phyloP scores from a whole-genome alignment of 2,113 vertebrate species.

The Aythya baeri region DNA sequence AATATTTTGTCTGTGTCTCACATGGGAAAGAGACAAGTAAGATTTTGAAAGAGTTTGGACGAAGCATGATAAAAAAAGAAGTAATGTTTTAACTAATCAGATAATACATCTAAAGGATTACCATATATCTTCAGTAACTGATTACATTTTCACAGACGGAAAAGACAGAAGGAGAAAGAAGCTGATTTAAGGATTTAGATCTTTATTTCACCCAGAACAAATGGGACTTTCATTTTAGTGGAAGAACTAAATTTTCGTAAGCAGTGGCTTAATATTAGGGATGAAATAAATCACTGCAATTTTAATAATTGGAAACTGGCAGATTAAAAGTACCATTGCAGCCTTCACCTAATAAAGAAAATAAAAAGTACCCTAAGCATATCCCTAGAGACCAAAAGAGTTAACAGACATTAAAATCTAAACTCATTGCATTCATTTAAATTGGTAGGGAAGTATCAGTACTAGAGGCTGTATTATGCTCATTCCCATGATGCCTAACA shows the following conservation, averaged over 20 bases:
- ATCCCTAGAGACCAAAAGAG: not conserved
- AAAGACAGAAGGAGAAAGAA: not conserved
- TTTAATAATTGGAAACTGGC: not conserved
- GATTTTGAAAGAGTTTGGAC: not conserved
- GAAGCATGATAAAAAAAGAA: not conserved
- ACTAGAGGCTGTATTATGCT: not conserved
- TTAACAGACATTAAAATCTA: not conserved
- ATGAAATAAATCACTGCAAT: slow-evolving; percentile 4
- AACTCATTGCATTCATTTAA: not conserved
- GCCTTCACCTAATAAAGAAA: not conserved
- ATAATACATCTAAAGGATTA: not conserved
- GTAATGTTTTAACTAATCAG: not conserved
- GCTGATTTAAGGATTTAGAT: not conserved
- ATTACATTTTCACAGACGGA: not conserved
- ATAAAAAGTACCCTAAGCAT: not conserved
- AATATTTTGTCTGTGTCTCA: not conserved
- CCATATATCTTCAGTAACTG: not conserved
- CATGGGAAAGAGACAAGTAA: not conserved
- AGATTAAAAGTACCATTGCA: not conserved
- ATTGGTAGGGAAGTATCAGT: not conserved
- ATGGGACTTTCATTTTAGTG: not conserved
- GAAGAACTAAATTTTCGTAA: not conserved
- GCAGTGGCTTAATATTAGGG: not conserved
- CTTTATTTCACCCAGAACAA: not conserved
- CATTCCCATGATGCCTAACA: not conserved